These are phyloP conservation scores for Morinoia aosen DNA, from an alignment of 2,888 invertebrate genomes.

Conservation along the genomic window DNA sequence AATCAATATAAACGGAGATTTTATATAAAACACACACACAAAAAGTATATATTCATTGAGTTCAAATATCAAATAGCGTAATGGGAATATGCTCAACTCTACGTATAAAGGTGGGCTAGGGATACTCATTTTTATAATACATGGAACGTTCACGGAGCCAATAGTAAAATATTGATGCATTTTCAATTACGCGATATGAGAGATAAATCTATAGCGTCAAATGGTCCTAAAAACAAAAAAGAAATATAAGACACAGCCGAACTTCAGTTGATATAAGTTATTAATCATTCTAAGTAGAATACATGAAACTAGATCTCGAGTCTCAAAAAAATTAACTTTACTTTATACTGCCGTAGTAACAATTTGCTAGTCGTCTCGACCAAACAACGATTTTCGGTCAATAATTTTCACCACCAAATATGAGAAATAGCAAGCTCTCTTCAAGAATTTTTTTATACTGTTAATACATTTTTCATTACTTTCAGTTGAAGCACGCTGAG, in stretches of 20 bases:
- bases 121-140: neutral
- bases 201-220: neutral
- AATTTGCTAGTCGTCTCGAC: neutral
- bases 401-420: neutral
- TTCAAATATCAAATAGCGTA: neutral
- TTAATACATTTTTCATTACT: neutral
- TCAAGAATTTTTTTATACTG: neutral
- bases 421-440: neutral
- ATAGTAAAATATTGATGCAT: neutral
- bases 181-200: neutral
- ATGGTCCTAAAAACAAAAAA: neutral
- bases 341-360: neutral
- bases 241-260: neutral
- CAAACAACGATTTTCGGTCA: neutral
- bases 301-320: neutral
- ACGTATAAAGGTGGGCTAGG: neutral
- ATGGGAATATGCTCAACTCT: neutral
- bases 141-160: neutral
- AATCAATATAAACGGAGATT: neutral
- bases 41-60: too few relatives aligned
- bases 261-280: neutral
- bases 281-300: neutral
- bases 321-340: neutral
- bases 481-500: neutral
- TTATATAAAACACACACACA: neutral